Base-by-base conservation (phyloP, 2,888 invertebrate species). In the Neuroscelio doddi region DNA sequence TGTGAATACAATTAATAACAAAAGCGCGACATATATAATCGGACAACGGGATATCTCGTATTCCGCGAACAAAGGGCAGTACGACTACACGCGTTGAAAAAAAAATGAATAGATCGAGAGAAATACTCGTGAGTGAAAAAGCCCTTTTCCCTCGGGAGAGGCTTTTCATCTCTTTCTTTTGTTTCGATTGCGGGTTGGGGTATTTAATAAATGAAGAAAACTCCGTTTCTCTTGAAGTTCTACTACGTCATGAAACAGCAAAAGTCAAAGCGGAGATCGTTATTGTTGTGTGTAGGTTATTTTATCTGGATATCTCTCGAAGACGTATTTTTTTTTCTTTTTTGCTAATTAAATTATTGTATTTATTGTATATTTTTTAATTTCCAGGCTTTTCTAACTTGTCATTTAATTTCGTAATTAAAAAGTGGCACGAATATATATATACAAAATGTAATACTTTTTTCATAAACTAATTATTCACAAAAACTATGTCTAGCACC, bases 191-290 rank as follows among this genome's bases (percentile, higher is more conserved):
- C 56, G 51, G 36, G 41, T 56, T 24, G 56, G 36, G 51, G 62
- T 63, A 63, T 63, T 63, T 62, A 62, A 63, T 63, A 51, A 63
- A 63, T 51, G 45, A 51, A 56, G 51, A 56, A 63, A 62, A 62
- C 50, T 50, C 50, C 45, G 39, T 55, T 62, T 34, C 42, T 36
- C 32, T 47, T 17, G 21, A 17, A 32, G 30, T 27, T 21, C 44
- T 30, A n/a, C 39, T 16, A 27, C 41, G 34, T 42, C 56, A 45
- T 46, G 38, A 47, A 52, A 56, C 50, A 46, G 21, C 21, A 21
- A 5, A 21, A 21, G 21, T 5, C 2, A 21, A 21, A 21, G 21
- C 3, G 21, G 21, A 21, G 5, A 21, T 21, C 3, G 21, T n/a
- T n/a, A 21, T 2, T 21, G 21, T 21, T 21, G 21, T 21, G 21